Evolutionary conservation across 2,888 invertebrate species (phyloP).

Genomic region (Patella caerulea): DNA sequence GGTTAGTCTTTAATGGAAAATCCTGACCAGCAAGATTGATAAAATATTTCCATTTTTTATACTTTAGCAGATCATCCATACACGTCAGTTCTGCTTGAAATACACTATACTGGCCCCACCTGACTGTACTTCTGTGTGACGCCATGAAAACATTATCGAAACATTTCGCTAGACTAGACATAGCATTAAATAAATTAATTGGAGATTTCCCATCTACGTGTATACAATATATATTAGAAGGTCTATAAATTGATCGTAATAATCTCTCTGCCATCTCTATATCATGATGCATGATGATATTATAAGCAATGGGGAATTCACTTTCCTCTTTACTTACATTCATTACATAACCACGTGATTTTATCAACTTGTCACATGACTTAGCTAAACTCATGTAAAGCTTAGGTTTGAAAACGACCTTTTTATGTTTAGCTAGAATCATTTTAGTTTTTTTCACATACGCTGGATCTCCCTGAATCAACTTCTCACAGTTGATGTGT

Average conservation of each 20-base stretch:
- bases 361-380: background rate
- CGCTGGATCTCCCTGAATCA: background rate
- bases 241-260: background rate
- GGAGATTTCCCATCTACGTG: background rate
- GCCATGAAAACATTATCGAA: background rate
- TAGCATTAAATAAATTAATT: background rate
- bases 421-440: background rate
- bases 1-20: background rate
- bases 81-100: conserved; percentile 1
- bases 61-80: background rate
- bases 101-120: background rate
- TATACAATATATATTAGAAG: background rate
- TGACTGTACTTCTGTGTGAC: background rate
- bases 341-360: background rate
- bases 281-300: background rate
- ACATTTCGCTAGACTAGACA: background rate
- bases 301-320: background rate
- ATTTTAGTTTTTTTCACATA: background rate
- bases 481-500: background rate
- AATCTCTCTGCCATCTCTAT: background rate
- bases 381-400: background rate
- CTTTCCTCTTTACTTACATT: background rate
- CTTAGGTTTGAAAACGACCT: background rate
- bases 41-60: background rate
- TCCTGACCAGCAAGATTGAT: background rate